Percentiles rank a stretch among this genome's conserved stretches.
Evolutionary conservation across 2,888 invertebrate genomes (phyloP).

Genomic region (Eristalinus sepulchralis): DNA sequence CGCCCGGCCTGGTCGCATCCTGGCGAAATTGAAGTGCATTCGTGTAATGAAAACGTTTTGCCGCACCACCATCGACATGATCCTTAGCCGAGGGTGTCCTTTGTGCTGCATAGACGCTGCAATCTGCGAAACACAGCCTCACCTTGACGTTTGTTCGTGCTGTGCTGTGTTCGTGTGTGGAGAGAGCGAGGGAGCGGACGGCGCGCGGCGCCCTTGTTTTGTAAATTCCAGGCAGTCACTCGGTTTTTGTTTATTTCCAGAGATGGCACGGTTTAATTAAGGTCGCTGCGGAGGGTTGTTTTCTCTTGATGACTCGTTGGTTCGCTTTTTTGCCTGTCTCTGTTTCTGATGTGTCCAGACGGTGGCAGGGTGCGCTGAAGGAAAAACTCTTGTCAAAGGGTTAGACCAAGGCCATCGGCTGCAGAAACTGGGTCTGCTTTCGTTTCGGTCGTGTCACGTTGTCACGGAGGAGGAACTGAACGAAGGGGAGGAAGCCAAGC

Average conservation of each 20-base stretch:
- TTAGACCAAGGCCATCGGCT: neutral
- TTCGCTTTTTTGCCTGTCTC: neutral
- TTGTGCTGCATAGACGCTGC: slow-evolving; percentile 24
- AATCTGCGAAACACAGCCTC: slow-evolving; percentile 29
- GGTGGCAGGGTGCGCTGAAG: neutral
- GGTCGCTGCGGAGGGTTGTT: neutral
- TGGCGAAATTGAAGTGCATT: slow-evolving; percentile 27
- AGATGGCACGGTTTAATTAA: neutral
- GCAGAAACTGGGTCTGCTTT: neutral
- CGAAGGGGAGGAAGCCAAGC: neutral
- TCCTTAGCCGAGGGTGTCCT: slow-evolving; percentile 26
- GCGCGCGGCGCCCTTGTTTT: neutral
- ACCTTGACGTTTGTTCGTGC: slow-evolving; percentile 2
- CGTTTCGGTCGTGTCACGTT: neutral
- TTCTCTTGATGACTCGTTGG: neutral
- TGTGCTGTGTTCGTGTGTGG: neutral
- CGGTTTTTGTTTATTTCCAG: neutral
- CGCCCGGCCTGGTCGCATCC: neutral
- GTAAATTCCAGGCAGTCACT: neutral
- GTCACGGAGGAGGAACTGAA: neutral
- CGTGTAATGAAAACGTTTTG: slow-evolving; percentile 23
- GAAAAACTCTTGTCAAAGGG: neutral
- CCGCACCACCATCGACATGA: slow-evolving; percentile 9
- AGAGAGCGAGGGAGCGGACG: neutral
- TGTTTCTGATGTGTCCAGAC: neutral